phyloP scores from a whole-genome alignment of 2,113 vertebrate genomes.

The Scartelaos histophorus region DNA sequence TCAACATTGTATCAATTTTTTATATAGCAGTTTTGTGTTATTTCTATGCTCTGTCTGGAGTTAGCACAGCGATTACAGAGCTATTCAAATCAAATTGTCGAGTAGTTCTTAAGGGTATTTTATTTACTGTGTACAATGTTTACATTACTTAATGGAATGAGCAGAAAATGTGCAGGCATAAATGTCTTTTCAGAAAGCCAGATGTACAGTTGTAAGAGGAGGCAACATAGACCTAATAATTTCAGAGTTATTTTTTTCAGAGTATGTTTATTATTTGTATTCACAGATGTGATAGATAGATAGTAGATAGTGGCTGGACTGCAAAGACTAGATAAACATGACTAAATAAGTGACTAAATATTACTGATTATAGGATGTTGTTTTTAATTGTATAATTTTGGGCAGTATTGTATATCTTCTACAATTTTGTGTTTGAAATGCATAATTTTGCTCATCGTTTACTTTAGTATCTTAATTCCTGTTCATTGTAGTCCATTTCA shows the following conservation, averaged over 20 bases:
- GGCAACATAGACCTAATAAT: neutral
- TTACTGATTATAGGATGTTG: neutral
- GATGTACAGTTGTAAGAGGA: neutral
- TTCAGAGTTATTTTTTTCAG: no score
- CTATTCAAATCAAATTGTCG: constrained; percentile 49
- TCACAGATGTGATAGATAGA: neutral
- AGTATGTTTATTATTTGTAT: neutral
- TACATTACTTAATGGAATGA: no score
- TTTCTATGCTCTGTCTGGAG: neutral
- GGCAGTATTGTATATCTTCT: no score
- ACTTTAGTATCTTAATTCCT: neutral
- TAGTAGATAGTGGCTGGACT: neutral
- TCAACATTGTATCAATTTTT: constrained; percentile 26
- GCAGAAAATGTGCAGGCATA: neutral
- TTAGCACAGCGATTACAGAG: constrained; percentile 11
- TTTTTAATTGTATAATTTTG: neutral
- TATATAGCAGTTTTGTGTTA: neutral
- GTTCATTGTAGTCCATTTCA: neutral
- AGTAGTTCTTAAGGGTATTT: no score
- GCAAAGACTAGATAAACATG: neutral
- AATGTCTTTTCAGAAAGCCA: neutral
- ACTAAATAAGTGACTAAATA: no score
- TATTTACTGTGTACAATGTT: no score
- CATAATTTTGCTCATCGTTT: neutral
- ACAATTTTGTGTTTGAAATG: neutral